These are phyloP conservation scores for Monoplex corrugatus DNA, from an alignment of 2,888 invertebrate species.

Conservation along the genomic window DNA sequence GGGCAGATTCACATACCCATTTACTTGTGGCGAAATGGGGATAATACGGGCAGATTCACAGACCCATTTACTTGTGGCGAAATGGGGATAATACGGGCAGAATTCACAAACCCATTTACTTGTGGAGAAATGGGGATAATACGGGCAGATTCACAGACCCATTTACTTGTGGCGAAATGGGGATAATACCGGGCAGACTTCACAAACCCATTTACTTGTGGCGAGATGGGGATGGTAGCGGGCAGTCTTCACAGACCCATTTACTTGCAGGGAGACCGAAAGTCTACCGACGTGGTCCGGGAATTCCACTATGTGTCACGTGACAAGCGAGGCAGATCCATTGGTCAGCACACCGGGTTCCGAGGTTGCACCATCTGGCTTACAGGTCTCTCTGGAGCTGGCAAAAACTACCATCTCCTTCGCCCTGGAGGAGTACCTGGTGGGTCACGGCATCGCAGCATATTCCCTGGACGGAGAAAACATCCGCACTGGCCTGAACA, in stretches of 20 bases:
- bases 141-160: too few relatives aligned
- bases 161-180: too few relatives aligned
- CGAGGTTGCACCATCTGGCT: constrained; percentile 94
- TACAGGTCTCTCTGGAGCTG: constrained; percentile 95
- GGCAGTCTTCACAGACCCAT: too few relatives aligned
- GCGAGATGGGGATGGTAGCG: too few relatives aligned
- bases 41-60: too few relatives aligned
- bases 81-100: too few relatives aligned
- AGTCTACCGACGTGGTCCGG: constrained; percentile 95
- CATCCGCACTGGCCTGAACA: constrained; percentile 96
- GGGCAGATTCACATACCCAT: too few relatives aligned
- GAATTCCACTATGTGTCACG: constrained; percentile 97
- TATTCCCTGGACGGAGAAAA: constrained; percentile 99
- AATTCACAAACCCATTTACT: too few relatives aligned
- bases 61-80: too few relatives aligned
- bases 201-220: background rate
- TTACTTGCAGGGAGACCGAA: constrained; percentile 73
- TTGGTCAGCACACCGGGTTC: constrained; percentile 94
- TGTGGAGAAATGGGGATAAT: too few relatives aligned
- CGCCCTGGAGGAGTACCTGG: constrained; percentile 96
- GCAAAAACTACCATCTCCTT: constrained; percentile 99
- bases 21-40: too few relatives aligned
- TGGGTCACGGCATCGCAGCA: constrained; percentile 89
- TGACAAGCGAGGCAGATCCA: constrained; percentile 93
- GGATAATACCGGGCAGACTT: too few relatives aligned